Conservation (phyloP, 35 echinoderm and acorn worm genomes). For the Holothuria glaberrima region DNA sequence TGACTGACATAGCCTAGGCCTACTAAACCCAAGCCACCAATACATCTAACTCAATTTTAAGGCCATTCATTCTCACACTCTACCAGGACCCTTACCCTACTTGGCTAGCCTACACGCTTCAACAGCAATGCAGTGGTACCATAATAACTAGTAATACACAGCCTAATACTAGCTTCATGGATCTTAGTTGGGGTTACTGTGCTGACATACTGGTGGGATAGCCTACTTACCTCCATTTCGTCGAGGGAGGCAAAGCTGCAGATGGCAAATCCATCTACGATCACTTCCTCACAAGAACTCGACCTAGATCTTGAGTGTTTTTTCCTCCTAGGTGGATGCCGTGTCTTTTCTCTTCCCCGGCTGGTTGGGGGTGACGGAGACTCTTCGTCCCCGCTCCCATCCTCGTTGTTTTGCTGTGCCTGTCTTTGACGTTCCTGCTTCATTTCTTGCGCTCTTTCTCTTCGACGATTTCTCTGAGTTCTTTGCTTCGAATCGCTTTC, state of each 20-base stretch:
- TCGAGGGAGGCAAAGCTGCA: constrained; percentile 48
- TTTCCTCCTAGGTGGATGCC: constrained; percentile 44
- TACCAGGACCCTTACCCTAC: no score
- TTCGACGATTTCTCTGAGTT: constrained; percentile 56
- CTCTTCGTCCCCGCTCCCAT: constrained; percentile 48
- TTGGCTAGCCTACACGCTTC: no score
- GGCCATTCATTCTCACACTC: no score
- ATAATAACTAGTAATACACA: no score
- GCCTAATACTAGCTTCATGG: no score
- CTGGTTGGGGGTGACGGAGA: constrained; percentile 36
- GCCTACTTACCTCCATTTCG: constrained; percentile 51
- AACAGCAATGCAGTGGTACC: no score
- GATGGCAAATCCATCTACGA: constrained; percentile 59
- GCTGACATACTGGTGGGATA: not conserved
- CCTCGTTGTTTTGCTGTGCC: constrained; percentile 59
- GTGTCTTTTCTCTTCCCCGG: constrained; percentile 36
- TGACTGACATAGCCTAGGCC: no score
- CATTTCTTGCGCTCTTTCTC: constrained; percentile 65
- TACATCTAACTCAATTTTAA: no score
- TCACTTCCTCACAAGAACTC: constrained; percentile 57
- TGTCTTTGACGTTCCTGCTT: constrained; percentile 60
- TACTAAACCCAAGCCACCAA: no score
- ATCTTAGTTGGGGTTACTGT: no score
- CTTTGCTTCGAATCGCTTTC: constrained; percentile 65
- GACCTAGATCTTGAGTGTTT: constrained; percentile 47